Evolutionary conservation across 1,140 invertebrate species (phyloP).

Genomic region (Luehdorfia chinensis): DNA sequence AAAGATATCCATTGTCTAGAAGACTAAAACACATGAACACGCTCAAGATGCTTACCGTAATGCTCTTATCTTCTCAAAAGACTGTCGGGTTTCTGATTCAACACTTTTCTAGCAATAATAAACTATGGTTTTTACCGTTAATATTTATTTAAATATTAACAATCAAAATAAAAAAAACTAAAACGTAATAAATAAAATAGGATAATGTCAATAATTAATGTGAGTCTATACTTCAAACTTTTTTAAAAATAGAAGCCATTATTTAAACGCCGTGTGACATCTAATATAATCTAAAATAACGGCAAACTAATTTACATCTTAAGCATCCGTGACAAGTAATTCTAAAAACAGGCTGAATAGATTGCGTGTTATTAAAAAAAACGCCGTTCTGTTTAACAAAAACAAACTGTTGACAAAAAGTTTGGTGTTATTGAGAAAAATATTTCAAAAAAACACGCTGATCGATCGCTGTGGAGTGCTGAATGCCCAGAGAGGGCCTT

Average conservation of each 20-base stretch:
- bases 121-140: no score
- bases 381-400: background rate
- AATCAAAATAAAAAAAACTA: no score
- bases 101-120: no score
- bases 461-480: no score
- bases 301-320: background rate
- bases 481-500: no score
- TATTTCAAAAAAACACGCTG: background rate
- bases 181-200: no score
- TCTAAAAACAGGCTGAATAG: background rate
- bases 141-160: no score
- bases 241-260: no score
- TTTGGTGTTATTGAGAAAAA: background rate
- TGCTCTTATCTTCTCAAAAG: background rate
- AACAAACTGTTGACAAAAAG: background rate
- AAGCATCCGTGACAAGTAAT: background rate
- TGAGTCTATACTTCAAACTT: no score
- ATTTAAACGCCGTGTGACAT: no score
- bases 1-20: constrained; percentile 4
- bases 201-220: no score
- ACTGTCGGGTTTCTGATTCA: background rate
- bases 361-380: constrained; percentile 8
- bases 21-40: constrained; percentile 3
- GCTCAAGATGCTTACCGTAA: background rate
- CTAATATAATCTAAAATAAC: no score